phyloP scores from a whole-genome alignment of 2,888 invertebrate genomes.

The Tipula lateralis region DNA sequence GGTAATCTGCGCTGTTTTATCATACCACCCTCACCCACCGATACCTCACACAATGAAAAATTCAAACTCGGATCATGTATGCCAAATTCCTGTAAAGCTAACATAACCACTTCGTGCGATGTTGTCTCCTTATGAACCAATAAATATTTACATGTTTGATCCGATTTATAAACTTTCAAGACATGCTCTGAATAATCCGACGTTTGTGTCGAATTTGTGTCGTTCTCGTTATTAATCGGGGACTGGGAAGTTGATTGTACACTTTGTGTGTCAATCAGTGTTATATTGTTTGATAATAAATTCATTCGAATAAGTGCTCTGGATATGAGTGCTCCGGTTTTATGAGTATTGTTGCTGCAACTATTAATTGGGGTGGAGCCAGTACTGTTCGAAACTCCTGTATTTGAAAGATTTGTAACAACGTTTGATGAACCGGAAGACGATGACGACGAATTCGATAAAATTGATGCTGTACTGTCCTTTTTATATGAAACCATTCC shows the following conservation, averaged over 20 bases:
- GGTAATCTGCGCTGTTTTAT: slow-evolving; percentile 94
- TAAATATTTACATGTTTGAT: slow-evolving; percentile 96
- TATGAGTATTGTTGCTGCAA: slow-evolving; percentile 46
- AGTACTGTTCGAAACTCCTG: neutral
- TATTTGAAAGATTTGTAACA: neutral
- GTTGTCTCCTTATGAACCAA: slow-evolving; percentile 91
- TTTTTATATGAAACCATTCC: slow-evolving; percentile 29
- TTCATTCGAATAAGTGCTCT: slow-evolving; percentile 86
- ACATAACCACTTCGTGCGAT: slow-evolving; percentile 90
- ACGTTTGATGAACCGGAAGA: slow-evolving; percentile 29
- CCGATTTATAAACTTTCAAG: slow-evolving; percentile 89
- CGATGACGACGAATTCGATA: slow-evolving; percentile 55
- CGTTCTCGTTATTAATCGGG: neutral
- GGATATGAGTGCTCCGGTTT: slow-evolving; percentile 73
- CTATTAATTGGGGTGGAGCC: slow-evolving; percentile 34
- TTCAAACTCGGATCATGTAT: slow-evolving; percentile 91
- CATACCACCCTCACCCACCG: slow-evolving; percentile 91
- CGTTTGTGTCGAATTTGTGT: slow-evolving; percentile 55
- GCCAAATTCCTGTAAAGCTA: slow-evolving; percentile 93
- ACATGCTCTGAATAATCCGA: slow-evolving; percentile 95
- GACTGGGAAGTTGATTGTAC: slow-evolving; percentile 3
- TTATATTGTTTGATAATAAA: slow-evolving; percentile 77
- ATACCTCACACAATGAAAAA: slow-evolving; percentile 93
- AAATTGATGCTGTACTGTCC: slow-evolving; percentile 45
- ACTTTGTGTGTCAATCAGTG: slow-evolving; percentile 44